A percentile compares a stretch with the other conserved stretches of the same genome.
phyloP scores from a whole-genome alignment of 2,797 vertebrate species.

The Corythornis leucogaster region DNA sequence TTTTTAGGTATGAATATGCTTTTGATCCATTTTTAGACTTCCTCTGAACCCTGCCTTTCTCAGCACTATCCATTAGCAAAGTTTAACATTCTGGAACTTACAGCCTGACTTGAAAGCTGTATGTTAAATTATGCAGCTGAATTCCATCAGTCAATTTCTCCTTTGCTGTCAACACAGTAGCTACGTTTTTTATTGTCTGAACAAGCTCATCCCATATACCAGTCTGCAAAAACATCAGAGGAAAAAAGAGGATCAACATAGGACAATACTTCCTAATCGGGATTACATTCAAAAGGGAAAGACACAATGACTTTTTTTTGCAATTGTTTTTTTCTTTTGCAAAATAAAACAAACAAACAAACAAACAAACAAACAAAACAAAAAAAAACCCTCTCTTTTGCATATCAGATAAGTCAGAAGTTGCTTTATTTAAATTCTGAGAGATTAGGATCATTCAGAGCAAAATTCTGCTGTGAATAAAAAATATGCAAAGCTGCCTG shows the following conservation, averaged over 20 bases:
- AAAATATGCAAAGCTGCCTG: not conserved
- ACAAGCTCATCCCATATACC: slow-evolving; percentile 62
- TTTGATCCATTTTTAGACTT: slow-evolving; percentile 59
- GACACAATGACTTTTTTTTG: not conserved
- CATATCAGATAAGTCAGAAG: slow-evolving; percentile 44
- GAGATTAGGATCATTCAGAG: slow-evolving; percentile 11
- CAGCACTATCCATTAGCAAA: slow-evolving; percentile 52
- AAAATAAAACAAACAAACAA: not conserved
- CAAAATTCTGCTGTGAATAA: slow-evolving; percentile 29
- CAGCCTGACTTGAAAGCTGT: slow-evolving; percentile 54
- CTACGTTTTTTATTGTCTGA: slow-evolving; percentile 73
- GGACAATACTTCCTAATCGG: slow-evolving; percentile 9
- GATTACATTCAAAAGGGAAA: not conserved
- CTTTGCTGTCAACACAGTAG: slow-evolving; percentile 75
- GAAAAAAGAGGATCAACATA: slow-evolving; percentile 1
- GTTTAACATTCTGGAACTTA: slow-evolving; percentile 73
- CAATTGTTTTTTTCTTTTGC: not conserved
- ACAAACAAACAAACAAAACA: not conserved
- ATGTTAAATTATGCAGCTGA: slow-evolving; percentile 76
- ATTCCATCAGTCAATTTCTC: slow-evolving; percentile 77
- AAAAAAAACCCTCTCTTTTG: not conserved
- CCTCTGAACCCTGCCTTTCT: slow-evolving; percentile 28
- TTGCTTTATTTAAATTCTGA: slow-evolving; percentile 49
- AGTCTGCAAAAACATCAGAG: slow-evolving; percentile 53
- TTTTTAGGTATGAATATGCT: not conserved